These are phyloP conservation scores for Autographa pulchrina DNA, from an alignment of 2,888 invertebrate species.

Conservation along the genomic window DNA sequence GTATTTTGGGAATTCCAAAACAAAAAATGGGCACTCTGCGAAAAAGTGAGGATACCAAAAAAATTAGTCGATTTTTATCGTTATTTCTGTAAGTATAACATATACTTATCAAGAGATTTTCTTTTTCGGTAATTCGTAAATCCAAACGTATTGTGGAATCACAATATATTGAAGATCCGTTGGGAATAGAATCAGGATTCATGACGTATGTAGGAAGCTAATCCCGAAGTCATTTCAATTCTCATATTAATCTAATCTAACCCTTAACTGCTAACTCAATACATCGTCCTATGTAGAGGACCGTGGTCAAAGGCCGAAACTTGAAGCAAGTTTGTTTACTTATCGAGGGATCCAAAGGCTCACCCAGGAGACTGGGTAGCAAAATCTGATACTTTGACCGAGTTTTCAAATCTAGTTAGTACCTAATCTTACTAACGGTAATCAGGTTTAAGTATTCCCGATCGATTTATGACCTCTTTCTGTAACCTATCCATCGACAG, in stretches of 20 bases:
- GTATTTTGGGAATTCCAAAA: no score
- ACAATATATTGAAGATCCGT: not conserved
- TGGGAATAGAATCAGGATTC: not conserved
- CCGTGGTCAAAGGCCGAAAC: slow-evolving; percentile 4
- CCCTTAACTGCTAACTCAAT: not conserved
- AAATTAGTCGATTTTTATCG: no score
- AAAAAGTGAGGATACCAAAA: no score
- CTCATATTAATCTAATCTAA: not conserved
- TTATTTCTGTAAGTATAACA: no score
- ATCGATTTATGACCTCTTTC: not conserved
- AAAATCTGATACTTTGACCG: slow-evolving; percentile 8
- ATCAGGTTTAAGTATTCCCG: not conserved
- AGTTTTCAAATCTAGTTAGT: not conserved
- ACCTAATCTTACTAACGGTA: not conserved
- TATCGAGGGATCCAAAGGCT: not conserved
- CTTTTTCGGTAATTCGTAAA: no score
- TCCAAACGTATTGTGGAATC: no score
- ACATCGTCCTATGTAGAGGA: not conserved
- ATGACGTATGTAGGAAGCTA: not conserved
- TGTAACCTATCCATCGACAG: not conserved
- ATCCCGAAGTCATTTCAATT: not conserved
- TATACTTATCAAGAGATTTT: no score
- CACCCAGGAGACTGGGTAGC: not conserved
- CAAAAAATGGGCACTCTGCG: no score
- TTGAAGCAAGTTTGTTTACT: slow-evolving; percentile 1